Conservation (phyloP, 1,140 invertebrate genomes). For the Argopecten irradians region DNA sequence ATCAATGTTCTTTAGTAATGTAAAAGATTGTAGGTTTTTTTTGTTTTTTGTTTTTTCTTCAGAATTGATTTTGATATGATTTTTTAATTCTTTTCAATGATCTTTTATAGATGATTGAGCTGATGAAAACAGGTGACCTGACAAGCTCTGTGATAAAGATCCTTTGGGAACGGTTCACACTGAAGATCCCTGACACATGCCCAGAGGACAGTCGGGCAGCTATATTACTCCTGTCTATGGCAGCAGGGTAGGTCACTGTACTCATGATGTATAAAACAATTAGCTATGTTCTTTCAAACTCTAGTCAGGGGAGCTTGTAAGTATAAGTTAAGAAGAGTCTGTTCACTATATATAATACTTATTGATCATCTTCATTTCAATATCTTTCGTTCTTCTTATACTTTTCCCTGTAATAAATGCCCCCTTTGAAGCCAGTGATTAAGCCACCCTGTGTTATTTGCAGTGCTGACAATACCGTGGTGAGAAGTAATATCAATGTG, state of each 20-base stretch:
- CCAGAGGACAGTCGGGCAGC: constrained; percentile 84
- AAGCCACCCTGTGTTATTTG: not conserved
- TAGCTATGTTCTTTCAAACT: too few relatives aligned
- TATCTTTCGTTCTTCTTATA: too few relatives aligned
- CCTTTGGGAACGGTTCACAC: constrained; percentile 88
- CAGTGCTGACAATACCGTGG: constrained; percentile 78
- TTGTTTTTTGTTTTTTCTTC: too few relatives aligned
- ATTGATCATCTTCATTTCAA: too few relatives aligned
- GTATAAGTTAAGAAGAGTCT: too few relatives aligned
- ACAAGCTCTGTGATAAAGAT: constrained; percentile 80
- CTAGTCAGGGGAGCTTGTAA: too few relatives aligned
- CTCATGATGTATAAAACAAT: too few relatives aligned
- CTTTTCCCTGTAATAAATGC: too few relatives aligned
- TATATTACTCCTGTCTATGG: constrained; percentile 86
- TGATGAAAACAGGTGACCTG: constrained; percentile 80
- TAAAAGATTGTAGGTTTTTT: too few relatives aligned
- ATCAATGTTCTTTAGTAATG: too few relatives aligned
- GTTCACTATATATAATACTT: too few relatives aligned
- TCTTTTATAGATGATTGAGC: constrained; percentile 80
- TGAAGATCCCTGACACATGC: constrained; percentile 85
- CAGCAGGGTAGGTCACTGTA: constrained; percentile 78
- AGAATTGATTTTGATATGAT: too few relatives aligned
- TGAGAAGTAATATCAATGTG: constrained; percentile 81
- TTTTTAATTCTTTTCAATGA: not conserved
- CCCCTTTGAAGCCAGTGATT: not conserved